These are phyloP conservation scores for Conopomorpha cramerella DNA, from an alignment of 1,140 invertebrate genomes.

Conservation along the genomic window DNA sequence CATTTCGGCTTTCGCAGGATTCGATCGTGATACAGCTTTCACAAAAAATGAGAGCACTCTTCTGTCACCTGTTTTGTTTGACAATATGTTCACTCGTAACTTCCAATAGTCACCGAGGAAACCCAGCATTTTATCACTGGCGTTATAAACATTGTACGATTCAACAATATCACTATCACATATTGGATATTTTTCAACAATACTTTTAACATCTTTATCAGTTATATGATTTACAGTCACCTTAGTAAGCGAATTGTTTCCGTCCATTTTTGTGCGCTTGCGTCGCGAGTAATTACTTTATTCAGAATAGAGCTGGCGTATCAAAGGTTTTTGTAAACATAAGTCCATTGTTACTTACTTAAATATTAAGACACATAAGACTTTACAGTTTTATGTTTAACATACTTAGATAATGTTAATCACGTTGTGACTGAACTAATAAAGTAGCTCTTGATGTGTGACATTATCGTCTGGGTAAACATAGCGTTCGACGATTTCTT, in stretches of 20 bases:
- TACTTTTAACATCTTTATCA: slow-evolving; percentile 19
- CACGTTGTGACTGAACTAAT: not conserved
- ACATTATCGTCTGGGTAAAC: slow-evolving; percentile 14
- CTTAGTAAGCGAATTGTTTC: not conserved
- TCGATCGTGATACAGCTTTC: slow-evolving; percentile 30
- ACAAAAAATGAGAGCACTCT: slow-evolving; percentile 28
- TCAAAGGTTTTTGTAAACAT: too few relatives aligned
- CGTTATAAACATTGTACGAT: slow-evolving; percentile 18
- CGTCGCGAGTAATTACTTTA: not conserved
- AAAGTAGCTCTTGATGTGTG: too few relatives aligned
- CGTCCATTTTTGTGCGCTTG: not conserved
- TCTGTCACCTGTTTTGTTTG: slow-evolving; percentile 8
- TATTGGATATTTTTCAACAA: slow-evolving; percentile 15
- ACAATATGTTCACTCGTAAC: slow-evolving; percentile 17
- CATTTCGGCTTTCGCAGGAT: slow-evolving; percentile 35
- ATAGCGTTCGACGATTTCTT: slow-evolving; percentile 56
- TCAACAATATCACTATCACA: slow-evolving; percentile 10
- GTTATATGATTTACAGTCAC: slow-evolving; percentile 13
- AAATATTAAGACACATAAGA: not conserved
- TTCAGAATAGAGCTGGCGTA: too few relatives aligned
- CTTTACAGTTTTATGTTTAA: not conserved
- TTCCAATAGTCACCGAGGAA: slow-evolving; percentile 41
- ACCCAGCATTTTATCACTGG: slow-evolving; percentile 42
- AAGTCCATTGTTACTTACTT: too few relatives aligned
- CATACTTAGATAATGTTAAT: slow-evolving; percentile 3